Evolutionary conservation across 2,888 invertebrate genomes (phyloP), one percentile per base, ranked within the genome.

Genomic region (Netelia virgata): DNA sequence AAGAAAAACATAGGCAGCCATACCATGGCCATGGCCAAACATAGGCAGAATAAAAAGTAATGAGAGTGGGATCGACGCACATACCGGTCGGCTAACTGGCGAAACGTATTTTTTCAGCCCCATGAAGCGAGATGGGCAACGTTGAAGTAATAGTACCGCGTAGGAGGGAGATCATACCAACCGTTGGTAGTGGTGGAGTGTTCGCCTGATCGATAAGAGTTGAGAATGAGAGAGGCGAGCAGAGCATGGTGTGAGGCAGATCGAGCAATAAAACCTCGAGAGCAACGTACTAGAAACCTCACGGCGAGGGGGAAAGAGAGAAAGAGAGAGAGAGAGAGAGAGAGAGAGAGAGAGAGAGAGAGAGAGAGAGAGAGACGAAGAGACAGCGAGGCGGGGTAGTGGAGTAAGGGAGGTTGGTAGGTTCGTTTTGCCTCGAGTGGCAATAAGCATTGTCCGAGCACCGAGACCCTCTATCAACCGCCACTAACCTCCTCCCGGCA

Each of bases 371-470:
- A 74, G 72, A 72, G 79, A 14, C 55, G 69, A 64, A 68, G 47
- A 47, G 47, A 11, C 47, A 14, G 47, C 11, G 47, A 43, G 14
- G 14, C 16, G 64, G 61, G 55, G 64, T 73, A 77, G 64, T 69
- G 77, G 68, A 50, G 76, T 47, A 69, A 74, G 43, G 64, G 79
- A 50, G 79, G 68, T 76, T 75, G 75, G 69, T 86, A 87, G 88
- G 89, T 90, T 90, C 90, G 89, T 88, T 90, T 89, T 87, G 88
- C 88, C 88, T 88, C 87, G 89, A 90, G 90, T 90, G 90, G 90
- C 89, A 90, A 90, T 90, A 90, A 90, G 85, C 90, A 90, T 90
- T 90, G 90, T 90, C 90, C 90, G 87, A 89, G 85, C 86, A 84
- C 88, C 84, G 81, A 85, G 83, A 70, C 82, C 78, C 84, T 84